Base-by-base conservation (phyloP, 2,888 invertebrate species). In the Leucozona laternaria region DNA sequence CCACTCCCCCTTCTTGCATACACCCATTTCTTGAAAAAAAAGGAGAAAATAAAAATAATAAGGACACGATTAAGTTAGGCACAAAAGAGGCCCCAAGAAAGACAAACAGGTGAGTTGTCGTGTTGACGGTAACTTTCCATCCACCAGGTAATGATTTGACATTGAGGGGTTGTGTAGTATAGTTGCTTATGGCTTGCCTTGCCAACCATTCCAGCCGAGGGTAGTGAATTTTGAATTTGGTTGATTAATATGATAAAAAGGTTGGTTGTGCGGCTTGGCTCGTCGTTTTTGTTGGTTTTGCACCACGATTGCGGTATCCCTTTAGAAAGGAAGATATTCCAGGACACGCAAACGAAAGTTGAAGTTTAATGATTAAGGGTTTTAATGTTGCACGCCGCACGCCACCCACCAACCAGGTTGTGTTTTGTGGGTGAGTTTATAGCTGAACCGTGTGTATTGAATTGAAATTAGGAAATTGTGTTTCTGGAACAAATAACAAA, bases 171-270 rank as follows among this genome's bases (percentile, higher is more conserved):
- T 34, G 17, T 31, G 4, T 28, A 28, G 4, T 28, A n/a, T 28
- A 31, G 31, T 31, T 22, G n/a, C 11, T 48, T n/a, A 62, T 64
- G 45, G 34, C 37, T 76, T 34, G 31, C 11, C 37, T 37, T 55
- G 50, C 53, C 58, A 37, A 66, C 28, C n/a, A 34, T 17, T 48
- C 43, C 22, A n/a, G 20, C 2, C 15, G 34, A 3, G 31, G 71
- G 64, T 45, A 20, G 70, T 71, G 77, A 78, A 82, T 82, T 78
- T 82, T 71, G 78, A 82, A 78, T 75, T 86, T 79, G 70, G 78
- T 82, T 86, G 78, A 86, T 86, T 86, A 86, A 82, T 86, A 79
- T 66, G 77, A 73, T 70, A 53, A 48, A 53, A 60, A 53, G 50
- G 73, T 57, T 55, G 75, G 28, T 37, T 57, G 68, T 62, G 60